Evolutionary conservation across 2,113 vertebrate species (phyloP).

Genomic region (Oreochromis aureus): DNA sequence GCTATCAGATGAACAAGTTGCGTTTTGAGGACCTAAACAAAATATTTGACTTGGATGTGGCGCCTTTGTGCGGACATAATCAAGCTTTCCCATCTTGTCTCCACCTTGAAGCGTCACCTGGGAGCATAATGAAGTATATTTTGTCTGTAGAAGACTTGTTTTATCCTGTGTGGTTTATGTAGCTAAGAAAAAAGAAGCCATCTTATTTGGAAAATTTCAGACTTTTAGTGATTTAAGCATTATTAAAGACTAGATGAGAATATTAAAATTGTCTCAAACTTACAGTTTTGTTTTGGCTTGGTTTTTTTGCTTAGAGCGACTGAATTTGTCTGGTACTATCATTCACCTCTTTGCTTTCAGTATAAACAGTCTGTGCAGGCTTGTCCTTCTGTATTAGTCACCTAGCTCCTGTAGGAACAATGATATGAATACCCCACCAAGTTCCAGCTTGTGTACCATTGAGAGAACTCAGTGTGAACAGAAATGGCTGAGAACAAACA

Average conservation of each 20-base stretch:
- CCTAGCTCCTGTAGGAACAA: conserved; percentile 20
- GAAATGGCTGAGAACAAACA: background rate
- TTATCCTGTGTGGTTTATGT: background rate
- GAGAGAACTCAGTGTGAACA: background rate
- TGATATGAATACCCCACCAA: conserved; percentile 3
- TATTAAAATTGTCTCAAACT: background rate
- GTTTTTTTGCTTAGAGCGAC: background rate
- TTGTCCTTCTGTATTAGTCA: background rate
- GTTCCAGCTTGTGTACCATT: conserved; percentile 15
- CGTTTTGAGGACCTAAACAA: background rate
- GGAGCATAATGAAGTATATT: background rate
- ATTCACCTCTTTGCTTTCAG: background rate
- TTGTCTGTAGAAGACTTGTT: background rate
- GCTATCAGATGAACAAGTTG: background rate
- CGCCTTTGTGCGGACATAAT: background rate
- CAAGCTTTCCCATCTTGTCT: background rate
- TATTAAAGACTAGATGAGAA: background rate
- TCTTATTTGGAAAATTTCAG: background rate
- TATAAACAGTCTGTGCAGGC: background rate
- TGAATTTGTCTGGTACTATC: background rate
- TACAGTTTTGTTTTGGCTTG: accelerated
- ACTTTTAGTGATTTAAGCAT: background rate
- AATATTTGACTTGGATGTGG: background rate
- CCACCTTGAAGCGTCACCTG: background rate
- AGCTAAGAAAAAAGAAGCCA: background rate